These are phyloP conservation scores for Hesperophylax magnus DNA, from an alignment of 1,140 invertebrate genomes.

Conservation along the genomic window DNA sequence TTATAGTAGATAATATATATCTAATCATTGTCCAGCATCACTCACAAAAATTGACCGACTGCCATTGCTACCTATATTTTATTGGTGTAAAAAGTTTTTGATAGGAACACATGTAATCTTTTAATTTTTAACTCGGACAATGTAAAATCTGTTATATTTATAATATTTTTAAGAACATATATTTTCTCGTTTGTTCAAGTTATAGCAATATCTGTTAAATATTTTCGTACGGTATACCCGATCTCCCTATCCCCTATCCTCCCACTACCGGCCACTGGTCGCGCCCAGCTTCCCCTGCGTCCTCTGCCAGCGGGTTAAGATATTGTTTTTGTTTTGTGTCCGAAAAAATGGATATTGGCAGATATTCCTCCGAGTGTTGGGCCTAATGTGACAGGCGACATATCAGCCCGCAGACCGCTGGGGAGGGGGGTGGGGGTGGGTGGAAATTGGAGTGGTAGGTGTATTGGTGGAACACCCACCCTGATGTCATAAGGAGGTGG, in stretches of 20 bases:
- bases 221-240: background rate
- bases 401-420: conserved; percentile 42
- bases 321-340: conserved; percentile 57
- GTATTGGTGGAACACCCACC: no score
- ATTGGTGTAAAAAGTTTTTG: no score
- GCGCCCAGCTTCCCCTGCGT: background rate
- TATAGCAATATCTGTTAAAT: background rate
- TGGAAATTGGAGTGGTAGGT: no score
- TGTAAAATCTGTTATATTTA: background rate
- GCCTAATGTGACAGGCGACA: conserved; percentile 57
- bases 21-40: no score
- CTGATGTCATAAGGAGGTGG: no score
- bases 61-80: no score
- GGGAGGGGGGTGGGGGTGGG: background rate
- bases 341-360: conserved; percentile 58
- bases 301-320: conserved; percentile 12
- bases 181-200: background rate
- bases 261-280: background rate
- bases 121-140: no score
- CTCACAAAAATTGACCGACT: no score
- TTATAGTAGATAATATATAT: no score
- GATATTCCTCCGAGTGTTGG: conserved; percentile 53
- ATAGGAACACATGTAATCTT: no score
- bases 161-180: background rate
- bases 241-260: background rate